These are phyloP conservation scores for Hemibagrus guttatus DNA, from an alignment of 2,797 vertebrate genomes.

Conservation along the genomic window DNA sequence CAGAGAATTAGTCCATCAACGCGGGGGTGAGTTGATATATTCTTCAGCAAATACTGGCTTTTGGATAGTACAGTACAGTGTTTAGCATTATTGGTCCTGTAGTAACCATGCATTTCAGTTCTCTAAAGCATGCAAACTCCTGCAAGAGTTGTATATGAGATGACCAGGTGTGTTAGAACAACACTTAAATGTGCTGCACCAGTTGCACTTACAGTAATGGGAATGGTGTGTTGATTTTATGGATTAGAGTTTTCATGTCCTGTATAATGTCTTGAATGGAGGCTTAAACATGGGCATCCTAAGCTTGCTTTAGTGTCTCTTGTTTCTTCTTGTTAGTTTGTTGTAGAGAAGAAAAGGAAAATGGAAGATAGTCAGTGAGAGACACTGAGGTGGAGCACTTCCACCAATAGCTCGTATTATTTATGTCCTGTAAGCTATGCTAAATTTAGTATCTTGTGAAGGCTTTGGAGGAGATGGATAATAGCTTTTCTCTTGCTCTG, in stretches of 20 bases:
- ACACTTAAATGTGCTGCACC: background rate
- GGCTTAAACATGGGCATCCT: background rate
- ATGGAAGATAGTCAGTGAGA: slow-evolving; percentile 14
- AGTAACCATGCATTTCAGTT: background rate
- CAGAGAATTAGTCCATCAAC: slow-evolving; percentile 39
- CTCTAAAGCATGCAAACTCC: background rate
- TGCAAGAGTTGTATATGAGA: background rate
- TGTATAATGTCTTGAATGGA: background rate
- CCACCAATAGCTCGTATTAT: slow-evolving; percentile 41
- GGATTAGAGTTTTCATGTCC: background rate
- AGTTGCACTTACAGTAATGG: background rate
- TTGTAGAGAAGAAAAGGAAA: slow-evolving; percentile 5
- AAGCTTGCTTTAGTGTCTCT: background rate
- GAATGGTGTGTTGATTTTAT: background rate
- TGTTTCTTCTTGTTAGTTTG: background rate
- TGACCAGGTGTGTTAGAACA: slow-evolving; percentile 3
- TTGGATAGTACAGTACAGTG: background rate
- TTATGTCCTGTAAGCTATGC: background rate
- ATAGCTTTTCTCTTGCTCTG: background rate
- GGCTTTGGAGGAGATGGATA: slow-evolving; percentile 3
- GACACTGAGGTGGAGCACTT: slow-evolving; percentile 41
- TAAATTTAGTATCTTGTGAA: slow-evolving; percentile 30
- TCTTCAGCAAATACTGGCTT: background rate
- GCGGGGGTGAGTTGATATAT: slow-evolving; percentile 62
- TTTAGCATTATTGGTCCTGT: background rate